Base-by-base conservation (phyloP, 2,113 vertebrate species). In the Bambusicola thoracicus region DNA sequence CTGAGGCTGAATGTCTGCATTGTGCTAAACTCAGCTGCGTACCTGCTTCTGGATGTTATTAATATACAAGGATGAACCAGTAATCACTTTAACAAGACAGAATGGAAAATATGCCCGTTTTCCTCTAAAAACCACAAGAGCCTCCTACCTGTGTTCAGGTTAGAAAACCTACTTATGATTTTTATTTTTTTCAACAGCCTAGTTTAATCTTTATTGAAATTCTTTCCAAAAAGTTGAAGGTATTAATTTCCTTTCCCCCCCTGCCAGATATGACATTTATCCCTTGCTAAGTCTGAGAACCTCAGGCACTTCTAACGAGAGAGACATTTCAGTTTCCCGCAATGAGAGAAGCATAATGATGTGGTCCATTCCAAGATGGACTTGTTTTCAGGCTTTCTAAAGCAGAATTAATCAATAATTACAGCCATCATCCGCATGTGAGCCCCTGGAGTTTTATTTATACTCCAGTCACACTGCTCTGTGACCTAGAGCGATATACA, bases 321-420 rank as follows among this genome's bases (percentile, higher is more conserved):
- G 78, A 32, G 46, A 14, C 30, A 8, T 77, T 59, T 59, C 11
- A 29, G 34, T 59, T 55, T 46, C 34, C 6, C 7, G 44, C 34
- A 22, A n/a, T 1, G 27, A 41, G 61, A 73, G 21, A 56, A 36
- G 62, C 53, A 16, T 85, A 56, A 30, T 34, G 56, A 36, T 41
- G 65, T 18, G 67, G 87, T 62, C 72, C 29, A 3, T 81, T 62
- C 73, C 43, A 48, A 63, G 81, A 83, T 1, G 13, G 80, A 58
- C 87, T 93, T 90, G 75, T 87, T 85, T 78, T 27, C 73, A n/a
- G 86, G 49, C 51, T 73, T 86, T 46, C 74, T 43, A 83, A 76
- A 81, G 66, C 43, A 78, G 85, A 87, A 92, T 83, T 69, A 91
- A 96, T 91, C 94, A 92, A 82, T 92, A 93, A 92, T 95, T 94